Base-by-base conservation (phyloP, 2,113 vertebrate genomes). In the Tupaia tana region DNA sequence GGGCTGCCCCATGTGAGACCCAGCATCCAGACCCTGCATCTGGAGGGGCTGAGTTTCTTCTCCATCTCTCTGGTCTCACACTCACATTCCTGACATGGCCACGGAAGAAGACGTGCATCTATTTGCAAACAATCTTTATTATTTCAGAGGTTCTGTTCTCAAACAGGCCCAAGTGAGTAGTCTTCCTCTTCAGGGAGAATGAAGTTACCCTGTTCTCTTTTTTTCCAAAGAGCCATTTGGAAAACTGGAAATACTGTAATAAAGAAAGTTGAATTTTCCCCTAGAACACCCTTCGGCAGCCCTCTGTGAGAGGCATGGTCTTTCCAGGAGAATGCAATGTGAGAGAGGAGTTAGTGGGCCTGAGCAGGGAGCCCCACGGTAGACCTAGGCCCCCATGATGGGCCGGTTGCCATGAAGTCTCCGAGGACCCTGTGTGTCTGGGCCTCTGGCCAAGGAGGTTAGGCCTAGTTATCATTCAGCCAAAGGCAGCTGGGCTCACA, bases 111-210 rank as follows among this genome's bases (percentile, higher is more conserved):
- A 43, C 1, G 0, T 14, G 18, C 34, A 43, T 29, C 27, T 75
- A 58, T 91, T 73, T 69, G 71, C 58, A 81, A 58, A 56, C 8
- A 59, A 24, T 11, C n/a, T 83, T 56, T 31, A 19, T 87, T 31
- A 4, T 31, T 56, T 4, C 43, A 66, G 19, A 90, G 78, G 18
- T 43, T 69, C 22, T 54, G 25, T 31, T 52, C 86, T 78, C 61
- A 66, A 63, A 86, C 25, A 70, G 86, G 54, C 19, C 83, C 63
- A 16, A 15, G 11, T 64, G 20, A 93, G 43, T 10, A 43, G 24
- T 66, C 29, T 78, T 85, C 25, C 71, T 85, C 8, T 67, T 95
- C 56, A 80, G 66, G 86, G 31, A 87, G 88, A 92, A 86, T 86
- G 31, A 78, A 20, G 22, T 80, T 52, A 34, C 4, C 29, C 43